Conservation (phyloP, 2,888 invertebrate genomes). For the Nomada fucata region DNA sequence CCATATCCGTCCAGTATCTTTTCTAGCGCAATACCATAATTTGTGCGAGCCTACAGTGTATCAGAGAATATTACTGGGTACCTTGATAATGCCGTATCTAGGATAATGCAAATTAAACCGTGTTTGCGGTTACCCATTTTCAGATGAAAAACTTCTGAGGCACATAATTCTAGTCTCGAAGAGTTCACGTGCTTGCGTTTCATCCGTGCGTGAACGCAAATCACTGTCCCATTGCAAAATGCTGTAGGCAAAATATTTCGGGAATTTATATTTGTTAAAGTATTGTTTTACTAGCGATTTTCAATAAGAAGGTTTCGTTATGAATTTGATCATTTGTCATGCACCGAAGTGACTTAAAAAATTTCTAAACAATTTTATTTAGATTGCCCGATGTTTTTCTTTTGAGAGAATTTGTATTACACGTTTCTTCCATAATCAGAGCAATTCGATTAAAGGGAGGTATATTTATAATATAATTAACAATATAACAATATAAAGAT, state of each 20-base stretch:
- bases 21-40: slow-evolving; percentile 44
- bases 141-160: slow-evolving; percentile 15
- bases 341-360: neutral
- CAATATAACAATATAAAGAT: too few species aligned
- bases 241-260: neutral
- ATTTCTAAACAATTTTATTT: neutral
- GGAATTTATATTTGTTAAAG: too few species aligned
- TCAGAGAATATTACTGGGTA: slow-evolving; percentile 44
- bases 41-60: slow-evolving; percentile 9
- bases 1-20: slow-evolving; percentile 24
- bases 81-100: slow-evolving; percentile 30
- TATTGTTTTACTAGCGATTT: too few species aligned
- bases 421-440: too few species aligned
- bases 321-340: neutral
- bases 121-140: slow-evolving; percentile 35
- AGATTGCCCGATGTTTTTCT: neutral
- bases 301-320: neutral
- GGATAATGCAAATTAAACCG: slow-evolving; percentile 35
- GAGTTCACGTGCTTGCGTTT: neutral
- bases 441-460: neutral
- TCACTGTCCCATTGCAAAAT: neutral
- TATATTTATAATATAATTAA: neutral
- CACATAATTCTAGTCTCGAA: slow-evolving; percentile 17
- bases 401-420: neutral
- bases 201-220: neutral